Evolutionary conservation across 2,113 vertebrate species (phyloP).

Genomic region (Microtus oregoni): DNA sequence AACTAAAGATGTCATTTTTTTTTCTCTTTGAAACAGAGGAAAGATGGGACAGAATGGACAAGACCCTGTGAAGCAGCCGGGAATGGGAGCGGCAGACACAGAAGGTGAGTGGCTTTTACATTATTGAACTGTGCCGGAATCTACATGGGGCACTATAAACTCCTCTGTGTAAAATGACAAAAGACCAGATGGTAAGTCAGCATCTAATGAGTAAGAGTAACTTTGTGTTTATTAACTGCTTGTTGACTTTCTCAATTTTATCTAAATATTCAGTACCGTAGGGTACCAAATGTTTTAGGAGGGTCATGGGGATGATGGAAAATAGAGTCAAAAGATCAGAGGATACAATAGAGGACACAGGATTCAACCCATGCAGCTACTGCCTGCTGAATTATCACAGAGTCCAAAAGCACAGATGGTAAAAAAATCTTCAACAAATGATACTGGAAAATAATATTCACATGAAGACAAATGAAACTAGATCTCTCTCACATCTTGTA

Average conservation of each 20-base stretch:
- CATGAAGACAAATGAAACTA: not conserved
- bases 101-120: constrained; percentile 91
- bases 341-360: too few species aligned
- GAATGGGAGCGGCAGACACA: constrained; percentile 89
- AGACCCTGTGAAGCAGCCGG: constrained; percentile 88
- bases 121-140: not conserved
- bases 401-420: not conserved
- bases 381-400: not conserved
- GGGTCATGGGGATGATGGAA: not conserved
- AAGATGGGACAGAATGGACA: constrained; percentile 94
- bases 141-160: not conserved
- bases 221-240: not conserved
- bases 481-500: not conserved
- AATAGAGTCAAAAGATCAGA: not conserved
- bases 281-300: not conserved
- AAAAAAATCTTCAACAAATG: not conserved
- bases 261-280: not conserved
- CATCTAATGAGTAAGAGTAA: not conserved
- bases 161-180: not conserved
- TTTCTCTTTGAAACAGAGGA: constrained; percentile 87
- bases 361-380: not conserved
- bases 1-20: constrained; percentile 39
- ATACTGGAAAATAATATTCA: not conserved
- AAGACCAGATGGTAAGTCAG: not conserved
- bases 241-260: not conserved